These are phyloP conservation scores for Acrobasis suavella DNA, from an alignment of 2,888 invertebrate species.

Conservation along the genomic window DNA sequence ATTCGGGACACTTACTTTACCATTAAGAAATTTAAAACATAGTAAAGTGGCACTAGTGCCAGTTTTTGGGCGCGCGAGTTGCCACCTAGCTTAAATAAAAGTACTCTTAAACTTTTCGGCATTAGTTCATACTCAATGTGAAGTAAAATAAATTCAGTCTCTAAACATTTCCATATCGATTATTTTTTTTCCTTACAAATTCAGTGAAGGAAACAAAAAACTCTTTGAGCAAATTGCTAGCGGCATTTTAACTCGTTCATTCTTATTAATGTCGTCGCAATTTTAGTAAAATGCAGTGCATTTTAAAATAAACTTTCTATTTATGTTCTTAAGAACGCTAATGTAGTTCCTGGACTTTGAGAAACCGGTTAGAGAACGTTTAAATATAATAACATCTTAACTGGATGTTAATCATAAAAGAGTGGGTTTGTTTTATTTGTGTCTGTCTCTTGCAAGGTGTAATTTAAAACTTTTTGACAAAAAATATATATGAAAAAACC, in stretches of 20 bases:
- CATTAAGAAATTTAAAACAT: no score
- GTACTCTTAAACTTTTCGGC: background rate
- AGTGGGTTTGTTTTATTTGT: slow-evolving; percentile 9
- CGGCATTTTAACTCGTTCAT: slow-evolving; percentile 36
- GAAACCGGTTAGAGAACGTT: slow-evolving; percentile 21
- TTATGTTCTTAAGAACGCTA: slow-evolving; percentile 21
- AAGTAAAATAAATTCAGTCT: slow-evolving; percentile 19
- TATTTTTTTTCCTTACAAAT: slow-evolving; percentile 28
- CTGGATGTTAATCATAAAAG: slow-evolving; percentile 9
- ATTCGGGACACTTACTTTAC: no score
- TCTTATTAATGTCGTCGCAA: slow-evolving; percentile 36
- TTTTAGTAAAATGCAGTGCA: slow-evolving; percentile 44
- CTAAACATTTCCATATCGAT: slow-evolving; percentile 4
- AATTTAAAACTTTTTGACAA: background rate
- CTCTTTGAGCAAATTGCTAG: slow-evolving; percentile 37
- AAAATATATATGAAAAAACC: background rate
- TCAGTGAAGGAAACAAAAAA: slow-evolving; percentile 29
- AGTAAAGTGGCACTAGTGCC: no score
- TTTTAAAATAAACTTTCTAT: no score
- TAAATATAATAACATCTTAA: slow-evolving; percentile 15
- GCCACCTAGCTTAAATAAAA: no score
- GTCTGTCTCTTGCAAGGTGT: background rate
- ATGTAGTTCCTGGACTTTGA: background rate
- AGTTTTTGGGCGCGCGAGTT: no score
- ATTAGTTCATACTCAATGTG: background rate